phyloP scores from a whole-genome alignment of 1,140 invertebrate species.

The Brachionus calyciflorus region DNA sequence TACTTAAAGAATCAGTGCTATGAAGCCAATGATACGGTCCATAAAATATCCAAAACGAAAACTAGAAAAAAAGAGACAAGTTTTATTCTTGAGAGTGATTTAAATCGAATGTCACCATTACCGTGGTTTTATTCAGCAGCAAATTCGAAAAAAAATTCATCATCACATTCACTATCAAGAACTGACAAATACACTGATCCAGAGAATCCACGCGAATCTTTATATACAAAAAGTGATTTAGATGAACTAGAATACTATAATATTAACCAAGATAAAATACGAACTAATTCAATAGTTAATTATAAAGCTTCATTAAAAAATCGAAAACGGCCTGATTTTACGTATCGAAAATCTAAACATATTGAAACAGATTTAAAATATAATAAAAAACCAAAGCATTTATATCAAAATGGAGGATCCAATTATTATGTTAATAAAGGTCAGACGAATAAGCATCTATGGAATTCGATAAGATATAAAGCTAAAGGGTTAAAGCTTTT shows the following conservation, averaged over 20 bases:
- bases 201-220: neutral
- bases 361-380: slow-evolving; percentile 47
- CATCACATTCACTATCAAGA: neutral
- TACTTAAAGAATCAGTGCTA: slow-evolving; percentile 22
- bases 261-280: slow-evolving; percentile 52
- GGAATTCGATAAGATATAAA: slow-evolving; percentile 47
- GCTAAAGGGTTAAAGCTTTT: slow-evolving; percentile 54
- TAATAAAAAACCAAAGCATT: slow-evolving; percentile 50
- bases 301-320: slow-evolving; percentile 65
- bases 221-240: neutral
- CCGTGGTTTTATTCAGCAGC: slow-evolving; percentile 16
- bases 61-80: slow-evolving; percentile 19
- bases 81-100: neutral
- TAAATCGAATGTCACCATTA: slow-evolving; percentile 33
- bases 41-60: neutral
- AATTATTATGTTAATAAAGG: neutral
- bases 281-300: slow-evolving; percentile 48
- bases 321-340: slow-evolving; percentile 48
- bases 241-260: slow-evolving; percentile 48
- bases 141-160: neutral
- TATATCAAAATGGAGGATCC: neutral
- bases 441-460: neutral
- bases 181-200: neutral
- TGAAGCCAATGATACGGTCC: neutral
- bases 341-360: slow-evolving; percentile 48